Conservation (phyloP, 2,888 invertebrate species). For the Lithophane socia region DNA sequence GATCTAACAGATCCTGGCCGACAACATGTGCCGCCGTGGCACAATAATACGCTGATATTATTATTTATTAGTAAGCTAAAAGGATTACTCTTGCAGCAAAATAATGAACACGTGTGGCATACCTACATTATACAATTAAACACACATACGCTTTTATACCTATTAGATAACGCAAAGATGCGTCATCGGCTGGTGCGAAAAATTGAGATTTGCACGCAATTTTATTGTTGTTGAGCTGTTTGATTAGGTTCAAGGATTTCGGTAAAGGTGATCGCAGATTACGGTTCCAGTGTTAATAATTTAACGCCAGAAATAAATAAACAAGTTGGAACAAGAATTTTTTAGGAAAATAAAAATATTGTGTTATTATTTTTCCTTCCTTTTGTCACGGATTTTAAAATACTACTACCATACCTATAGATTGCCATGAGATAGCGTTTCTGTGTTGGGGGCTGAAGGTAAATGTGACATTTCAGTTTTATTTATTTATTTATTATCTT, state of each 20-base stretch:
- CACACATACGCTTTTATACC: conserved; percentile 23
- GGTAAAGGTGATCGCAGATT: conserved; percentile 46
- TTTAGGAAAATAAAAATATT: neutral
- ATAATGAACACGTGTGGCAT: conserved; percentile 39
- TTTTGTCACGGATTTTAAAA: neutral
- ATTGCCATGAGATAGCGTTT: neutral
- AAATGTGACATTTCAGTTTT: neutral
- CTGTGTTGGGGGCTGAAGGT: no score
- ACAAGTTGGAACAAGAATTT: neutral
- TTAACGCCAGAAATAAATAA: conserved; percentile 26
- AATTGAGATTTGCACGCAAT: conserved; percentile 57
- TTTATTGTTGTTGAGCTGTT: conserved; percentile 43
- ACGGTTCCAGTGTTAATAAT: conserved; percentile 21
- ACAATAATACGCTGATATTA: neutral
- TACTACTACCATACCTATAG: neutral
- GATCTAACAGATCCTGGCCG: no score
- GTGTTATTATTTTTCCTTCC: neutral
- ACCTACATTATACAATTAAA: conserved; percentile 15
- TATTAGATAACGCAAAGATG: conserved; percentile 21
- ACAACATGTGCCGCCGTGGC: no score
- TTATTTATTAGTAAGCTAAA: neutral
- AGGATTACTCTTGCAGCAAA: conserved; percentile 11
- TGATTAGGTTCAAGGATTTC: conserved; percentile 58
- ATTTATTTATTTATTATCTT: no score
- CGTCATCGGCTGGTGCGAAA: conserved; percentile 51